These are phyloP conservation scores for Neosilurus hyrtlii DNA, from an alignment of 2,797 vertebrate species.

Conservation along the genomic window DNA sequence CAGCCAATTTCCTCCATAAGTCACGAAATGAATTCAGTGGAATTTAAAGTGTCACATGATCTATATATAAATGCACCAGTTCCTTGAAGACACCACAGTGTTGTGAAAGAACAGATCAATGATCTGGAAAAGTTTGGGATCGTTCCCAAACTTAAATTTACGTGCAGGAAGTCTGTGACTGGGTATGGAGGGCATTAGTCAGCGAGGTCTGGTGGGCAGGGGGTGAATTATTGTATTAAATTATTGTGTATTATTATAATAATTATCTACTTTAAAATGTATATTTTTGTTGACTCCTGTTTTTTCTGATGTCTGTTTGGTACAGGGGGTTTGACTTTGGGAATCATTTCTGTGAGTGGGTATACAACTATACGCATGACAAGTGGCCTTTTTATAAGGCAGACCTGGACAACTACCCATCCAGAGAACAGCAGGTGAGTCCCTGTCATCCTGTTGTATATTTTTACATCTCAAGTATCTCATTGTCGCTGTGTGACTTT, in stretches of 20 bases:
- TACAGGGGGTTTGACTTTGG: slow-evolving; percentile 91
- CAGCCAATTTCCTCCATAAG: background rate
- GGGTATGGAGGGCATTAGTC: background rate
- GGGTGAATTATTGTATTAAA: too few relatives aligned
- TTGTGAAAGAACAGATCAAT: background rate
- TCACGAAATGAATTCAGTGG: background rate
- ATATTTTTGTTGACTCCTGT: background rate
- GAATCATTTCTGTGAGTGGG: slow-evolving; percentile 96
- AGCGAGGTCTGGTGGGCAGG: background rate
- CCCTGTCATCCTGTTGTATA: background rate
- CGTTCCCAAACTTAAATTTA: background rate
- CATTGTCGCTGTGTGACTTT: background rate
- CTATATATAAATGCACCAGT: background rate
- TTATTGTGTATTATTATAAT: background rate
- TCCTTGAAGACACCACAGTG: background rate
- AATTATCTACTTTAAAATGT: background rate
- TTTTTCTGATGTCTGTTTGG: background rate
- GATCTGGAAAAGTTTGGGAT: background rate
- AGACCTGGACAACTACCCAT: slow-evolving; percentile 80
- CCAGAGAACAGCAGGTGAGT: slow-evolving; percentile 82
- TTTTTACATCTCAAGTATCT: background rate
- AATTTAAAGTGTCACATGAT: background rate
- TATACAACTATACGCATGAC: slow-evolving; percentile 84
- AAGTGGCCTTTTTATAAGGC: slow-evolving; percentile 91
- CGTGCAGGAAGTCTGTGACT: background rate